phyloP scores from a whole-genome alignment of 1,140 invertebrate species.

The Orchestia grillus region DNA sequence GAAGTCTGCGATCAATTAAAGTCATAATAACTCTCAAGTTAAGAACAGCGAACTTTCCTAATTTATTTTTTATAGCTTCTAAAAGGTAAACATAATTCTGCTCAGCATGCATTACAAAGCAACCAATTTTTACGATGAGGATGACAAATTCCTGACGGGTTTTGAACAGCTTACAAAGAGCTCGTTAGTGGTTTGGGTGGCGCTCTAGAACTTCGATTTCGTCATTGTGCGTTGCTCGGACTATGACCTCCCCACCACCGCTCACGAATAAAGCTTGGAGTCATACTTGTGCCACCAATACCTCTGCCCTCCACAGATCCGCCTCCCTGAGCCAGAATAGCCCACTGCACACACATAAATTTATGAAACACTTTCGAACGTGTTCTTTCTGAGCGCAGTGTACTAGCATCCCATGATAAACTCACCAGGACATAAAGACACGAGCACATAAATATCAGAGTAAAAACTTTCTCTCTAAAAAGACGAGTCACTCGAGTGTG shows the following conservation, averaged over 20 bases:
- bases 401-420: not conserved
- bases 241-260: not conserved
- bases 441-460: not conserved
- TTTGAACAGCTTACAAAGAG: not conserved
- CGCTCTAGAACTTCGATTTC: not conserved
- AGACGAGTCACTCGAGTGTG: not conserved
- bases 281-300: not conserved
- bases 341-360: not conserved
- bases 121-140: no score
- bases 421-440: not conserved
- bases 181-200: not conserved
- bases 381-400: not conserved
- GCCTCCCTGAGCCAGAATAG: no score
- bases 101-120: no score
- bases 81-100: no score
- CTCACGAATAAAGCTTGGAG: not conserved
- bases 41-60: no score
- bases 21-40: no score
- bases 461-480: not conserved
- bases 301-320: no score
- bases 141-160: not conserved
- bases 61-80: no score
- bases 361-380: not conserved
- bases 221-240: not conserved
- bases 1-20: no score